Base-by-base conservation (phyloP, 2,888 invertebrate species). In the Lysandra coridon region DNA sequence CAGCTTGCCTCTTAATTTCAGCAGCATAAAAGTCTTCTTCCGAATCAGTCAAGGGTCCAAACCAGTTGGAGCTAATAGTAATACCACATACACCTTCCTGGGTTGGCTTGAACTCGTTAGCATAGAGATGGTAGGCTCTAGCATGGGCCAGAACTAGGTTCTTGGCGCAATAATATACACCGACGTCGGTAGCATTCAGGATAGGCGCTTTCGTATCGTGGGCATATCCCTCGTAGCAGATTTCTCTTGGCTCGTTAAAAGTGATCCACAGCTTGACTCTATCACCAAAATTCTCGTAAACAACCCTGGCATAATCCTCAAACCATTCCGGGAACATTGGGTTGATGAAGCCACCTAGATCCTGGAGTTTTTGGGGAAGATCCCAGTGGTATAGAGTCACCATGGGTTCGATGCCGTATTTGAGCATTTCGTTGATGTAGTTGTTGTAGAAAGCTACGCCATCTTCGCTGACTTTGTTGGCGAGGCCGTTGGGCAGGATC, bases 71-170 rank as follows among this genome's bases (percentile, higher is more conserved):
- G 23, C 69, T 69, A 17, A 69, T 78, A n/a, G 57, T 78, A 14
- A 79, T 78, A 23, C 73, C 37, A 73, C 14, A 82, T 84, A 81
- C 78, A 91, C 93, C 93, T 83, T 88, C 84, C 83, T 89, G 86
- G 81, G 86, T 87, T 2, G 83, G 83, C 82, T 88, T 91, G 81
- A 88, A 94, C 37, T 90, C 88, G 23, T 83, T 87, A 79, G 90
- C 87, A 83, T 95, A 95, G 10, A 94, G 77, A 1, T 89, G 89
- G 81, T 95, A 95, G 0, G 88, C 93, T n/a, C 85, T 87, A 0
- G 95, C 95, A 85, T 97, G 97, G 0, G 97, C 96, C 57, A 94
- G 80, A 17, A 96, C 79, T 0, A 96, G 91, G 79, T 95, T 91
- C 80, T 95, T 95, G 1, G 92, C 88, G 75, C 96, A 96, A 57